phyloP scores from a whole-genome alignment of 2,113 vertebrate genomes.

The Gymnocephalus cernua region DNA sequence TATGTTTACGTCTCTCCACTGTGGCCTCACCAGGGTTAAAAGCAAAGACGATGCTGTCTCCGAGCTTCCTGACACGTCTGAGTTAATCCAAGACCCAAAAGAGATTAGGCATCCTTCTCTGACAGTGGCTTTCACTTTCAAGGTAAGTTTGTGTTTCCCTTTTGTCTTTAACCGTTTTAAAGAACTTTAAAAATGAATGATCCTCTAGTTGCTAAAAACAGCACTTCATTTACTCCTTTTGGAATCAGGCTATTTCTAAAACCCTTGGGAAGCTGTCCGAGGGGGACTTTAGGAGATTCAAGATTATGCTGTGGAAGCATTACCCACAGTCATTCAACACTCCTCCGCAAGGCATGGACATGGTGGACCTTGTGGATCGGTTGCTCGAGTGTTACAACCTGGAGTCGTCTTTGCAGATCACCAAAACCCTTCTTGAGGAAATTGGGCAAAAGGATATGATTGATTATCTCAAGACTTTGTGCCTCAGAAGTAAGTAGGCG shows the following conservation, averaged over 20 bases:
- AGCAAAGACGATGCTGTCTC: neutral
- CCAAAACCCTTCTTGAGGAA: conserved; percentile 57
- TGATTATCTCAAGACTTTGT: conserved; percentile 53
- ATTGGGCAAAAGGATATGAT: conserved; percentile 49
- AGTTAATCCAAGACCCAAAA: conserved; percentile 39
- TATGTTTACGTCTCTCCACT: conserved; percentile 12
- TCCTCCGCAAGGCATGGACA: conserved; percentile 63
- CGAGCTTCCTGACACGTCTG: conserved; percentile 34
- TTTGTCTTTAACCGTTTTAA: neutral
- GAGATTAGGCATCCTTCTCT: conserved; percentile 69
- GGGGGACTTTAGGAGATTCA: conserved; percentile 49
- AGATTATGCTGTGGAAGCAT: conserved; percentile 66
- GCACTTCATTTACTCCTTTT: conserved; percentile 1
- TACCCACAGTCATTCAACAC: conserved; percentile 74
- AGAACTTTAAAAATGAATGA: neutral
- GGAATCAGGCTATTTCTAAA: conserved; percentile 69
- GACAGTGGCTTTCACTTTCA: conserved; percentile 78
- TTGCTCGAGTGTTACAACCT: conserved; percentile 75
- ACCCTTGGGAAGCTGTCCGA: conserved; percentile 62
- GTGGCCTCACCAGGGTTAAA: conserved; percentile 45
- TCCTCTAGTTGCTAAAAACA: neutral
- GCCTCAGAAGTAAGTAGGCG: conserved; percentile 71
- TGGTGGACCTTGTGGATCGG: conserved; percentile 78
- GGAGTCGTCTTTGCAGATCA: conserved; percentile 73
- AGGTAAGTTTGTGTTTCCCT: conserved; percentile 52